Evolutionary conservation across 2,797 vertebrate genomes (phyloP), one percentile per base, ranked within the genome.

Genomic region (Epinephelus malabaricus): DNA sequence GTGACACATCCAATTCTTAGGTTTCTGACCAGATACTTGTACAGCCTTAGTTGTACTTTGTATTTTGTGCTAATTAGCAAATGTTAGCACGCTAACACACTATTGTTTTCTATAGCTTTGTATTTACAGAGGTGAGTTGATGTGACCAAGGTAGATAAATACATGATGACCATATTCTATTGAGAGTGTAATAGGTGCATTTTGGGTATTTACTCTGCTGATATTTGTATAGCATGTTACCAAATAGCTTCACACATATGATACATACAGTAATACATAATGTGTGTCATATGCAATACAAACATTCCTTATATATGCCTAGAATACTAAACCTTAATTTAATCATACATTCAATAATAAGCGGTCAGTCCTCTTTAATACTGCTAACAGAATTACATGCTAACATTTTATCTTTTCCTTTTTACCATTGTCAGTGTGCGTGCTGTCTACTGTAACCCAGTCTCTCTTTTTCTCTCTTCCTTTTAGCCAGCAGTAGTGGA

Each of bases 401-500:
- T 12, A n/a, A 61, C 25, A 7, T 79, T 27, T 72, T 49, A 47
- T 60, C 49, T 46, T 13, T 73, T 43, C 49, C 40, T 54, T 77
- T 66, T 15, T 12, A 30, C 68, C 59, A 45, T 30, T 49, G 21
- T 43, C 8, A 53, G 65, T 49, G 43, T 46, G 61, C 0, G n/a
- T 68, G 69, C 61, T 7, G 56, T 62, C 19, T 59, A 4, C 30
- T 76, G 59, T 40, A 70, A 70, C 60, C 64, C 73, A 8, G 21
- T 38, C 53, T 69, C 51, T 83, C 62, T 59, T 45, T 51, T 59
- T 51, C 71, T 69, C 70, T 76, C 66, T 69, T 43, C 78, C 69
- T 71, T 69, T 70, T 38, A 82, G 82, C 82, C 74, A 69, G 86
- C 79, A 78, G 82, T 78, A 69, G 88, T 82, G 90, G 92, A 91